Base-by-base conservation (phyloP, 1,140 invertebrate species). In the Venturia canescens region DNA sequence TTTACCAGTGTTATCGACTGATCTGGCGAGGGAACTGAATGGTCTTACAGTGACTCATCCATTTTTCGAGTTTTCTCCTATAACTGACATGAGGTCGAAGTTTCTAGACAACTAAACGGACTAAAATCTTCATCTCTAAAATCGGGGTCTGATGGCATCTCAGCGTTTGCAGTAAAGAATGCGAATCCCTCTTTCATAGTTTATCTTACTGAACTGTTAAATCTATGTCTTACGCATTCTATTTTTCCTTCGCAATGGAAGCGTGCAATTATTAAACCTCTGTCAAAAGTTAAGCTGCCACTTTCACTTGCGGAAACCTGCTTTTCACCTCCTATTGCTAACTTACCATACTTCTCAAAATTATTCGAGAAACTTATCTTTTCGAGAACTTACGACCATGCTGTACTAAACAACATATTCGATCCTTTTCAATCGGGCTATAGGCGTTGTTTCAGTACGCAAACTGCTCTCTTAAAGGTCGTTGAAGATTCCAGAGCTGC, bases 71-170 rank as follows among this genome's bases (percentile, higher is more conserved):
- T 57, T 57, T 57, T 57, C 53, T n/a, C 21, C 13, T 0, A 57
- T 57, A 57, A 57, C 53, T 7, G 18, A n/a, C n/a, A n/a, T n/a
- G n/a, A 21, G 4, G 5, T 0, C n/a, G 53, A 57, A 57, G 53
- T 57, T 13, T 21, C 9, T 1, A n/a, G 21, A 57, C 53, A 21
- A 23, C 1, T 57, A 5, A n/a, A 57, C 0, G 1, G 3, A 57
- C 53, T 57, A 57, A 57, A 57, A n/a, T 57, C 53, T n/a, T 57
- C 53, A 5, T 57, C 53, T n/a, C 53, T 57, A 1, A 57, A 57
- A 57, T 23, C 4, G 1, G 53, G 53, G 2, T 57, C 53, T 23
- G 53, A 57, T n/a, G 53, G 53, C 1, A 21, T 57, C 2, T 57
- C 53, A 4, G 53, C 53, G 0, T 57, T 57, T 23, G 11, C 53